Evolutionary conservation across 2,797 vertebrate genomes (phyloP).

Genomic region (Vireo griseus): DNA sequence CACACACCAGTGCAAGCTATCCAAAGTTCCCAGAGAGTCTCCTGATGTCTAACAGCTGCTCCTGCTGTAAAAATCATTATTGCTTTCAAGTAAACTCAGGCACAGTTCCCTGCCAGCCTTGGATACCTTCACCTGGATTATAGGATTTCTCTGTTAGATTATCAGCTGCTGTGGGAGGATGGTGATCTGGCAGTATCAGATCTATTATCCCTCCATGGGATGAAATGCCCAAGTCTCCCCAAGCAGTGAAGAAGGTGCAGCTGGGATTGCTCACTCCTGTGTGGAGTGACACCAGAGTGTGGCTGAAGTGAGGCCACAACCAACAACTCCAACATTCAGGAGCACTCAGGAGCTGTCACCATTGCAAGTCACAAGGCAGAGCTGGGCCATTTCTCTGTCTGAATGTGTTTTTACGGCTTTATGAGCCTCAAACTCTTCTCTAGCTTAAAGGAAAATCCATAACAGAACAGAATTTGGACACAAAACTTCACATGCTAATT

Average conservation of each 20-base stretch:
- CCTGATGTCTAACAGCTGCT: background rate
- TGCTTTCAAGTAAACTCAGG: background rate
- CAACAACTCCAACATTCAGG: background rate
- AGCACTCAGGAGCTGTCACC: rapidly evolving
- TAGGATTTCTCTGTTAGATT: background rate
- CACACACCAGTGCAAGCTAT: background rate
- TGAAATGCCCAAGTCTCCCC: background rate
- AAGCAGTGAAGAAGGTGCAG: background rate
- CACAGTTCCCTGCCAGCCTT: background rate
- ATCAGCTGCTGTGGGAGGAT: background rate
- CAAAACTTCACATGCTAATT: background rate
- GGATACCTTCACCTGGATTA: background rate
- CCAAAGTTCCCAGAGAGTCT: background rate
- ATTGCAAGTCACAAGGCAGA: rapidly evolving
- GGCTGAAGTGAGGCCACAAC: background rate
- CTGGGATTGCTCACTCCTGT: background rate
- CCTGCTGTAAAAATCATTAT: background rate
- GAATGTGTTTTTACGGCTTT: background rate
- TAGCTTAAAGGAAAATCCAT: background rate
- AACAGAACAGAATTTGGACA: background rate
- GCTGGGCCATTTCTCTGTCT: background rate
- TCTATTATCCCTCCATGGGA: background rate
- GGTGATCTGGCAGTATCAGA: background rate
- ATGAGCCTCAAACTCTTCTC: background rate
- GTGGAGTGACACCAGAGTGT: background rate